Percentiles rank a stretch among this genome's conserved stretches.
Conservation (phyloP, 64 coral and sea anemone species). For the Astreopora myriophthalma region DNA sequence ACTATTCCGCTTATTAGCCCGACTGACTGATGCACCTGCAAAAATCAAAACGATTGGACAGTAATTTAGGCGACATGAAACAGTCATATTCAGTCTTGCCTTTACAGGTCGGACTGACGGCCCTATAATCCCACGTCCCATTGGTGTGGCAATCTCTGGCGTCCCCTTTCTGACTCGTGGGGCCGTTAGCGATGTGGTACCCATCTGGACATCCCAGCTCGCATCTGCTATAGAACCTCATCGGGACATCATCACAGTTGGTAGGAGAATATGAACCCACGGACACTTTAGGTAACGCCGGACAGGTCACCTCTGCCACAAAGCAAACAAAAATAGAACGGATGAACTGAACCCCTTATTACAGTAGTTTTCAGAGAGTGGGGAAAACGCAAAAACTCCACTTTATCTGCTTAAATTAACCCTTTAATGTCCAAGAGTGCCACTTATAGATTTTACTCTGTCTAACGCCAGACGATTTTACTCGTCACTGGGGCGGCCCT, state of each 20-base stretch:
- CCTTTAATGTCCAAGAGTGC: no score
- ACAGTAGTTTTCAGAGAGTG: no score
- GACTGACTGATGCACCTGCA: no score
- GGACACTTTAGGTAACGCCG: background rate
- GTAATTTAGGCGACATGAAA: no score
- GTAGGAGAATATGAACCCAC: background rate
- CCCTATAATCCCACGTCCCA: slow-evolving; percentile 5
- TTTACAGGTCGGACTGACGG: slow-evolving; percentile 3
- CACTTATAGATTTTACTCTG: no score
- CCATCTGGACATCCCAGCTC: slow-evolving; percentile 7
- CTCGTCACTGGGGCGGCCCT: no score
- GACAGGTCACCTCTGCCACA: background rate
- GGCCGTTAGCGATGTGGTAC: slow-evolving; percentile 6
- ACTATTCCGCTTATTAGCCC: no score
- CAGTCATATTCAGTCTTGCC: background rate
- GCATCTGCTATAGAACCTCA: slow-evolving; percentile 1
- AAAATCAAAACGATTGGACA: no score
- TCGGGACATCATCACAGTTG: background rate
- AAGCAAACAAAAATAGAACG: background rate
- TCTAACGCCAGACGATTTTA: no score
- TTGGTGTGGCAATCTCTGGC: background rate
- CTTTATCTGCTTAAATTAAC: no score
- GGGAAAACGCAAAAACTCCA: no score
- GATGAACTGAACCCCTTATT: no score
- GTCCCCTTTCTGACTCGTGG: background rate